Evolutionary conservation across 2,113 vertebrate genomes (phyloP).

Genomic region (Phyllostomus hastatus): DNA sequence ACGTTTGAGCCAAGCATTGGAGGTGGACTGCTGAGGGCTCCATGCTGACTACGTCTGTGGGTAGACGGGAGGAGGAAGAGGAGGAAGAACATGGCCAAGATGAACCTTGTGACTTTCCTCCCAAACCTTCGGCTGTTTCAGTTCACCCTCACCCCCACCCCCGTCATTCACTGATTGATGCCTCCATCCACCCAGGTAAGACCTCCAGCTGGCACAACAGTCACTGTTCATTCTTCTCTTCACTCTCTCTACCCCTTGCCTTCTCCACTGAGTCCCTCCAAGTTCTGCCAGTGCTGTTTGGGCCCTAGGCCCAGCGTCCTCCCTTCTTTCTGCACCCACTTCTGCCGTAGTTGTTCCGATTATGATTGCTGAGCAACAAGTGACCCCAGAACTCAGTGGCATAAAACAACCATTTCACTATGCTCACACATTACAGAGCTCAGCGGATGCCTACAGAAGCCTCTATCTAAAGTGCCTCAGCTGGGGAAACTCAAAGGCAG

Average conservation of each 20-base stretch:
- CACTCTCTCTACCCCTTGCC: neutral
- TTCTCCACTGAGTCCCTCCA: neutral
- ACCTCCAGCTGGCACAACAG: neutral
- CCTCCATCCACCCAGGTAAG: neutral
- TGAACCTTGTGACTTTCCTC: neutral
- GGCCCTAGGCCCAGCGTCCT: no score
- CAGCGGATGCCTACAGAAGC: neutral
- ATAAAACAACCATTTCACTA: neutral
- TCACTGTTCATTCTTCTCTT: neutral
- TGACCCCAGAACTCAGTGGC: no score
- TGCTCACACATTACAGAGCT: neutral
- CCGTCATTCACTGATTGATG: no score
- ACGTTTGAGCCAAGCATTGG: neutral
- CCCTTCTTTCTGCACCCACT: neutral
- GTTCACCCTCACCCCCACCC: neutral
- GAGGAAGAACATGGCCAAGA: neutral
- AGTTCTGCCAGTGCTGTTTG: neutral
- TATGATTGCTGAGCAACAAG: neutral
- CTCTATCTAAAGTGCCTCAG: no score
- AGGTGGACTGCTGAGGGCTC: neutral
- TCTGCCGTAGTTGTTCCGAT: neutral
- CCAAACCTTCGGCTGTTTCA: neutral
- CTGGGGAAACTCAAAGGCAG: neutral
- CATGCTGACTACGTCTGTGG: neutral
- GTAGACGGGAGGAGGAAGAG: neutral